These are phyloP conservation scores for Amphiprion clarkii DNA, from an alignment of 2,797 vertebrate genomes.

Conservation along the genomic window DNA sequence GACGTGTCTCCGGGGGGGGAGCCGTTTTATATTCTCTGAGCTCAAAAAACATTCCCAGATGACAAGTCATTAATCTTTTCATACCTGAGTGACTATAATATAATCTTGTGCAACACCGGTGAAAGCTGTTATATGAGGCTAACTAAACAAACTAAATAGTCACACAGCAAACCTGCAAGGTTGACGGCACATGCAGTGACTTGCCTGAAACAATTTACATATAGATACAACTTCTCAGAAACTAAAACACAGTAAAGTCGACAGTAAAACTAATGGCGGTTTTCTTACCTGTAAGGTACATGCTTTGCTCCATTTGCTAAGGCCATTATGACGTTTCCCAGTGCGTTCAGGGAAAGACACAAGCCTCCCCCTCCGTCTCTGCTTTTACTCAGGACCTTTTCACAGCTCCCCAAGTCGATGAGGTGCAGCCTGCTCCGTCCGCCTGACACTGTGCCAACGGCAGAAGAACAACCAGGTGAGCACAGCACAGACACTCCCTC, in stretches of 20 bases:
- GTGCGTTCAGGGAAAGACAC: constrained; percentile 93
- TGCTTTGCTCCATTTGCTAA: constrained; percentile 97
- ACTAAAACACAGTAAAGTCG: constrained; percentile 25
- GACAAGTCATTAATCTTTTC: constrained; percentile 46
- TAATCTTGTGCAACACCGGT: constrained; percentile 40
- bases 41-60: constrained; percentile 31
- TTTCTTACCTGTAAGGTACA: constrained; percentile 94
- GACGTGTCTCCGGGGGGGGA: constrained; percentile 16
- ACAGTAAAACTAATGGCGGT: constrained; percentile 19
- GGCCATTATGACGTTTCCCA: constrained; percentile 97
- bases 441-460: constrained; percentile 91
- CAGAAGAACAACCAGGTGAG: constrained; percentile 62
- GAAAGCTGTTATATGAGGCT: constrained; percentile 44
- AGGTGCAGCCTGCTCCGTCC: constrained; percentile 97
- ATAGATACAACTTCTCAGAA: constrained; percentile 25
- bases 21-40: constrained; percentile 23
- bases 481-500: constrained; percentile 54
- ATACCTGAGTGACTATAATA: constrained; percentile 38
- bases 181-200: constrained; percentile 40
- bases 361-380: constrained; percentile 91
- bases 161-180: constrained; percentile 27
- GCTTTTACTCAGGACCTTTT: constrained; percentile 91
- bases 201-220: constrained; percentile 54
- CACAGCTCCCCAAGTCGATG: constrained; percentile 97
- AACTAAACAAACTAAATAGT: constrained; percentile 45